Percentiles rank a stretch among this genome's conserved stretches.
phyloP scores from a whole-genome alignment of 2,797 vertebrate genomes.

The Mormyrops boulengeri region DNA sequence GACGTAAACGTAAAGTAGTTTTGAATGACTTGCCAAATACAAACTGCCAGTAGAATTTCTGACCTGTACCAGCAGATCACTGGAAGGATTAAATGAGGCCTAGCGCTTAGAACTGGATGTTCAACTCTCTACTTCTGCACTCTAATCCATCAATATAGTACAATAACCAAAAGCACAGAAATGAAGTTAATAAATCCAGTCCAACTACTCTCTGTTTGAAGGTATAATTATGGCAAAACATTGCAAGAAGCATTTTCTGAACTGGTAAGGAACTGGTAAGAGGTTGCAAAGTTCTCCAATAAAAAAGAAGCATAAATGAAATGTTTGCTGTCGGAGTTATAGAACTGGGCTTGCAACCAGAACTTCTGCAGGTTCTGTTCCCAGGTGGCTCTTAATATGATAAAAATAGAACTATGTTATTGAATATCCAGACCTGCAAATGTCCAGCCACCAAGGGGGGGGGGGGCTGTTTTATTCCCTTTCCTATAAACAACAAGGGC shows the following conservation, averaged over 20 bases:
- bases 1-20: not conserved
- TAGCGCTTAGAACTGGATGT: not conserved
- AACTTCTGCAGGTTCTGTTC: not conserved
- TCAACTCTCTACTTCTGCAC: not conserved
- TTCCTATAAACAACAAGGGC: not conserved
- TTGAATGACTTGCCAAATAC: not conserved
- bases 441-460: not conserved
- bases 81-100: not conserved
- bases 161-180: not conserved
- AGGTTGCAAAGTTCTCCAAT: not conserved
- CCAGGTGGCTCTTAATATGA: not conserved
- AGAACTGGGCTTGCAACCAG: not conserved
- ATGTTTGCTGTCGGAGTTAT: not conserved
- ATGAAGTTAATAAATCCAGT: not conserved
- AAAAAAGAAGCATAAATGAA: not conserved
- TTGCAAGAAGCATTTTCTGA: not conserved
- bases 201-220: not conserved
- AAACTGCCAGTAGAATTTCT: not conserved
- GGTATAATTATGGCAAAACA: not conserved
- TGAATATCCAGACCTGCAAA: not conserved
- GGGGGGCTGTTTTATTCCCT: not conserved
- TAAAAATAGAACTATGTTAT: not conserved
- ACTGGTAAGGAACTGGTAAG: not conserved
- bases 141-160: not conserved
- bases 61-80: not conserved